Evolutionary conservation across 2,888 invertebrate genomes (phyloP).

Genomic region (Stenodera caucasica): DNA sequence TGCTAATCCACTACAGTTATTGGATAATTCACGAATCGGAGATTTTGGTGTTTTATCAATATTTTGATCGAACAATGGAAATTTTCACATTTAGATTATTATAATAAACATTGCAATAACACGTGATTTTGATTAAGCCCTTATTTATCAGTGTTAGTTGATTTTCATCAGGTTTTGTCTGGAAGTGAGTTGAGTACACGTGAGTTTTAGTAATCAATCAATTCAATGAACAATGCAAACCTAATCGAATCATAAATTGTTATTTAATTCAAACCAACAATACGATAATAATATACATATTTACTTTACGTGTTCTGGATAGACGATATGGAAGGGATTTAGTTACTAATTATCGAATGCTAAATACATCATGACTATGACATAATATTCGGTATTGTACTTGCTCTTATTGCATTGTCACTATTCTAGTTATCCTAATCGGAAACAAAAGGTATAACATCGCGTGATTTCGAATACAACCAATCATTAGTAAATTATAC

Average conservation of each 20-base stretch:
- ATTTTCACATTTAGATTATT: too few relatives aligned
- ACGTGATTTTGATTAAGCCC: too few relatives aligned
- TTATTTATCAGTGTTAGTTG: too few relatives aligned
- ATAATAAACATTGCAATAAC: too few relatives aligned
- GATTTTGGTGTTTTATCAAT: too few relatives aligned
- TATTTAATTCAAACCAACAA: background rate
- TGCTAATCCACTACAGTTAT: too few relatives aligned
- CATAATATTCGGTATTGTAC: background rate
- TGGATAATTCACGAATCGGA: too few relatives aligned
- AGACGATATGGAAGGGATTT: background rate
- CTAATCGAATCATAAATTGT: background rate
- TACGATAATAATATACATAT: background rate
- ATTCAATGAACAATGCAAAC: background rate
- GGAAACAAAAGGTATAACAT: background rate
- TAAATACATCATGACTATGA: background rate
- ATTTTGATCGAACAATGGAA: too few relatives aligned
- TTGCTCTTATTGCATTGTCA: background rate
- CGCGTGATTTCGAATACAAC: background rate
- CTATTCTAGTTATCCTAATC: background rate
- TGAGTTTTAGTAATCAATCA: too few relatives aligned
- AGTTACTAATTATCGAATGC: background rate
- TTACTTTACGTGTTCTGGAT: background rate
- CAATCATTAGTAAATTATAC: background rate
- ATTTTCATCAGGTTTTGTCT: too few relatives aligned
- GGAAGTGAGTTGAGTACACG: too few relatives aligned